A percentile compares a stretch with the other conserved stretches of the same genome.
Conservation (phyloP, 2,113 vertebrate genomes). For the Ondatra zibethicus region DNA sequence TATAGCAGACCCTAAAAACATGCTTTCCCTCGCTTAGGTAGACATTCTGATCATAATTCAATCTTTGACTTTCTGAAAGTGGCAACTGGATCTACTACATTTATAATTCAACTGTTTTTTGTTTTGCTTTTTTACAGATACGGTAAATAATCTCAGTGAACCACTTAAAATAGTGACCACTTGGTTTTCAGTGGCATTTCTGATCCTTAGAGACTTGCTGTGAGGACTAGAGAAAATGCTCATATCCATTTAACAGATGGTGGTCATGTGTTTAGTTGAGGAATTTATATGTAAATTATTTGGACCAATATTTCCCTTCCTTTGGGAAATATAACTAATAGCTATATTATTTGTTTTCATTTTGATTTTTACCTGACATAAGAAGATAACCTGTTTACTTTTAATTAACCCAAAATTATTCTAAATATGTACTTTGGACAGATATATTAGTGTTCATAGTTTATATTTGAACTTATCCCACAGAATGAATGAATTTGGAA, state of each 20-base stretch:
- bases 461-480: conserved; percentile 23
- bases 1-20: not conserved
- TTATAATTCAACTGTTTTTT: not conserved
- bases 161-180: not conserved
- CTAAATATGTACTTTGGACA: not conserved
- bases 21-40: not conserved
- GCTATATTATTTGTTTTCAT: conserved; percentile 10
- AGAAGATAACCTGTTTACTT: not conserved
- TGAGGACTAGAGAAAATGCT: not conserved
- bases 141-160: not conserved
- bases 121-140: not conserved
- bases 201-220: not conserved
- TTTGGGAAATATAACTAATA: not conserved
- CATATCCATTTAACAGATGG: not conserved
- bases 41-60: not conserved
- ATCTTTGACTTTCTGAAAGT: not conserved
- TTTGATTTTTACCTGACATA: conserved; percentile 31
- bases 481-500: conserved; percentile 1
- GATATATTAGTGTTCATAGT: not conserved
- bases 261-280: not conserved
- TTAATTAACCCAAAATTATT: conserved; percentile 26
- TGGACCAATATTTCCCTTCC: not conserved
- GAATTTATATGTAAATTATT: not conserved
- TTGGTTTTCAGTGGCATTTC: not conserved
- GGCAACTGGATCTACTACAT: not conserved